Evolutionary conservation across 2,113 vertebrate species (phyloP), one percentile per base, ranked within the genome.

Genomic region (Pica pica): DNA sequence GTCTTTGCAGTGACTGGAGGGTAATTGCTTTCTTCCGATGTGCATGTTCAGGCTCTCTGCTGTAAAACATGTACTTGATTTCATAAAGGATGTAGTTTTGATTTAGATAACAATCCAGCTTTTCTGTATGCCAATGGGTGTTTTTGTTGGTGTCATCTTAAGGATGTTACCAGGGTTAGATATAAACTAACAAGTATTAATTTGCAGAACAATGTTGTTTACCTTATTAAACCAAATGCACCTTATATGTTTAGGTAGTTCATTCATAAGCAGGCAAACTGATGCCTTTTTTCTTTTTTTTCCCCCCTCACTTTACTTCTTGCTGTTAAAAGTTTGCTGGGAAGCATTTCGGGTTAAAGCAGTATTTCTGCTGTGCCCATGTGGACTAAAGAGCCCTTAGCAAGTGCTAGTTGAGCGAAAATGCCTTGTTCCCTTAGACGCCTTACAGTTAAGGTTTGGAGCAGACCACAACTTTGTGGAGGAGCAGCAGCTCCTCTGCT

Each of bases 361-460:
- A 18, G 17, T 41, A 27, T 83, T 74, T 86, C 22, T 83, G 31
- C 57, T 64, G 8, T 80, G 63, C 17, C 4, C 1, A 1, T 69
- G 30, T 30, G 70, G 39, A 39, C 18, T 50, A 30, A 61, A 70
- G 80, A 90, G 26, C 9, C 28, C 33, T 35, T 57, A 49, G 22
- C 19, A 57, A 74, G n/a, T 31, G 26, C 47, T 63, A 19, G 6
- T 70, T 78, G 10, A 0, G 10, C 39, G 13, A 42, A 90, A 71
- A 63, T 20, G n/a, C 53, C 16, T 52, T 56, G 21, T 94, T 92
- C 26, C 28, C 19, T 49, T 68, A 44, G 27, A 33, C 1, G 1
- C 19, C 1, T 0, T 56, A 23, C 0, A 0, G 22, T 27, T 83
- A n/a, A 10, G 9, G n/a, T 52, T 60, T 65, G 55, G 55, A 94